Evolutionary conservation across 1,140 invertebrate genomes (phyloP).

Genomic region (Hylaeus volcanicus): DNA sequence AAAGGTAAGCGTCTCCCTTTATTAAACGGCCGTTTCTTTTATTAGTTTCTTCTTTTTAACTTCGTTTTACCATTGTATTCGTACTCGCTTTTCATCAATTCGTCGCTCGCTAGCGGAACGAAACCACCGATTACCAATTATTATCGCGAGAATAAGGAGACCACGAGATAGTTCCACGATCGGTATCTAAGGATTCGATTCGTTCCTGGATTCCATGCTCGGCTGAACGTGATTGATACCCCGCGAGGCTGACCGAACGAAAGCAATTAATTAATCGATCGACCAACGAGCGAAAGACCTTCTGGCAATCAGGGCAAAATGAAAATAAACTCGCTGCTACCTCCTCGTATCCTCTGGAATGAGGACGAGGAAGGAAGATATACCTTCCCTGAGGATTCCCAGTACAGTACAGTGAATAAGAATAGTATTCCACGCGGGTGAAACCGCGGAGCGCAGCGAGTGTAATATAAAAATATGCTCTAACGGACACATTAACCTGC

Average conservation of each 20-base stretch:
- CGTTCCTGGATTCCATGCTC: not conserved
- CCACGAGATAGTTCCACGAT: not conserved
- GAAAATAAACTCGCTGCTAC: not conserved
- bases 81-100: not conserved
- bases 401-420: too few relatives aligned
- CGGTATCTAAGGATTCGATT: not conserved
- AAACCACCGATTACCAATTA: not conserved
- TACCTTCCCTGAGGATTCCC: too few relatives aligned
- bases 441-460: too few relatives aligned
- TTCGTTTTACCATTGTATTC: too few relatives aligned
- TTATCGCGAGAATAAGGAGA: not conserved
- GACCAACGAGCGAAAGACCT: not conserved
- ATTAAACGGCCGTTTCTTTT: constrained; percentile 55
- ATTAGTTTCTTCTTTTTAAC: constrained; percentile 14
- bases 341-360: too few relatives aligned
- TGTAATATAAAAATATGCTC: too few relatives aligned
- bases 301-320: not conserved
- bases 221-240: not conserved
- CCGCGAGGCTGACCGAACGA: not conserved
- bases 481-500: too few relatives aligned
- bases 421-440: too few relatives aligned
- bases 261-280: not conserved
- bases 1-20: constrained; percentile 53
- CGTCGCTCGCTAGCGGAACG: not conserved
- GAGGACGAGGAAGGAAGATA: too few relatives aligned